Conservation (phyloP, 2,888 invertebrate genomes). For the Habroteleia sp. region DNA sequence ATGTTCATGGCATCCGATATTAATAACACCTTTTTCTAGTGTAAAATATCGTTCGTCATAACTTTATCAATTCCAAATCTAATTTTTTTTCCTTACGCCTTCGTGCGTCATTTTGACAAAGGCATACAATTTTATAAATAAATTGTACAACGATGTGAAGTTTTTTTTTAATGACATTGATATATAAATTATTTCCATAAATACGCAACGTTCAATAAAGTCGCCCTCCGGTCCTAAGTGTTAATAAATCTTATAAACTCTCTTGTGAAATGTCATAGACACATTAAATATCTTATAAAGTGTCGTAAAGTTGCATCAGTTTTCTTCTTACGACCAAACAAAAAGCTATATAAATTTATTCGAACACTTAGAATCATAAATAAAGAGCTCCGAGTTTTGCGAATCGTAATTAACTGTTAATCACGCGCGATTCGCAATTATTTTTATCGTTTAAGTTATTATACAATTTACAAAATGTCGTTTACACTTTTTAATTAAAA, state of each 20-base stretch:
- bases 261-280: conserved; percentile 3
- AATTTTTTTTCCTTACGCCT: too few relatives aligned
- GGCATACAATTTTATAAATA: too few relatives aligned
- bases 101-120: too few relatives aligned
- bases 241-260: conserved; percentile 13
- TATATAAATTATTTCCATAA: neutral
- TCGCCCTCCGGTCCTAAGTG: neutral
- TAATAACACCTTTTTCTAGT: too few relatives aligned
- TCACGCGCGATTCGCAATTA: conserved; percentile 9
- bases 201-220: neutral
- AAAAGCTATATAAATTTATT: conserved; percentile 24
- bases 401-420: conserved; percentile 18
- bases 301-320: conserved; percentile 23
- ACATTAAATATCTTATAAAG: conserved; percentile 23
- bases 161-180: neutral
- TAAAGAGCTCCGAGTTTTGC: conserved; percentile 19
- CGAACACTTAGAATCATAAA: conserved; percentile 16
- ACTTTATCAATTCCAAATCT: too few relatives aligned
- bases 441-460: conserved; percentile 22
- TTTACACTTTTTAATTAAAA: conserved; percentile 2
- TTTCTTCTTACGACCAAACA: conserved; percentile 15
- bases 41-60: too few relatives aligned
- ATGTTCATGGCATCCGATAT: too few relatives aligned
- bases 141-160: neutral
- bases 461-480: neutral